These are phyloP conservation scores for Nyctalus aviator DNA, from an alignment of 2,797 vertebrate species.

Conservation along the genomic window DNA sequence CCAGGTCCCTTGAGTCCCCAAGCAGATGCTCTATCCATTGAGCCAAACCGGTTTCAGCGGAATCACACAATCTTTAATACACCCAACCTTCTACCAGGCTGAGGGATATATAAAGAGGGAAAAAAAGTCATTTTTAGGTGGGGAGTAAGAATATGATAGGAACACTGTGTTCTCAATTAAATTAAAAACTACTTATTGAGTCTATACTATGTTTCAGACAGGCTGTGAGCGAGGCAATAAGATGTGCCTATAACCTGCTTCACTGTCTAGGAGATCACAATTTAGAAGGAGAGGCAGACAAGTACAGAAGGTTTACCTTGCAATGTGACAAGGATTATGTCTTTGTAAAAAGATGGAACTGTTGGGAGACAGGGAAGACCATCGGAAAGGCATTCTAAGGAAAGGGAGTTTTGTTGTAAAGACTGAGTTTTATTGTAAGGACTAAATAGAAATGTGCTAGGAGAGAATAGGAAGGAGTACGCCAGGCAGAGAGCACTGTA, in stretches of 20 bases:
- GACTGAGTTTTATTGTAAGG: neutral
- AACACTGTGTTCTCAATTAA: neutral
- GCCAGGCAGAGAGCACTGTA: neutral
- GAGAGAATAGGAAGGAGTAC: neutral
- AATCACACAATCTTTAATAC: neutral
- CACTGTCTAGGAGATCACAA: neutral
- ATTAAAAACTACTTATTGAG: neutral
- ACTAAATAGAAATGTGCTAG: neutral
- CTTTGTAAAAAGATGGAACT: neutral
- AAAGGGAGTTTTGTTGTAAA: neutral
- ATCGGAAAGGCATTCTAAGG: neutral
- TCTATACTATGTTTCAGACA: neutral
- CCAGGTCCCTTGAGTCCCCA: too few species aligned
- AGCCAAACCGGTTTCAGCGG: too few species aligned
- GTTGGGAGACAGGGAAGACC: neutral
- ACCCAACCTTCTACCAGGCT: too few species aligned
- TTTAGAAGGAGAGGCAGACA: neutral
- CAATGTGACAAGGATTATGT: neutral
- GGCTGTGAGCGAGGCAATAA: neutral
- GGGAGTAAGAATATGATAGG: neutral
- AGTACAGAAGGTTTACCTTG: neutral
- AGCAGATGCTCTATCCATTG: too few species aligned
- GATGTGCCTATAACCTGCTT: neutral
- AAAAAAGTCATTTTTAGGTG: neutral
- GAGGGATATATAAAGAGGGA: neutral